These are phyloP conservation scores for Junonia oenone DNA, from an alignment of 2,888 invertebrate genomes.

Conservation along the genomic window DNA sequence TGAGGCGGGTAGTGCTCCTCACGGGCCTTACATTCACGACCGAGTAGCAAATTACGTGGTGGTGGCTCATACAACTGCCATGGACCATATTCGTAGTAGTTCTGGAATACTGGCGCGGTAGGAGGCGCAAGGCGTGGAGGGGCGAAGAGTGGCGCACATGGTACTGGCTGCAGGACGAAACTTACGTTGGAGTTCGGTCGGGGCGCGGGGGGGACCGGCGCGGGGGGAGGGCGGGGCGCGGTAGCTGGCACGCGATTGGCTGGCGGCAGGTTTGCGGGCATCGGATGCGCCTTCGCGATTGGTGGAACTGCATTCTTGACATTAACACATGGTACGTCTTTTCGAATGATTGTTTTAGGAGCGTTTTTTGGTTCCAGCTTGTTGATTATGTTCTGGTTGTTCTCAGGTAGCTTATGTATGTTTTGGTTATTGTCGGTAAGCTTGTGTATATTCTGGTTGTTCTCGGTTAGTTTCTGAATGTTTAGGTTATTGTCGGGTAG, in stretches of 20 bases:
- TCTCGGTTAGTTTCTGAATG: too few relatives aligned
- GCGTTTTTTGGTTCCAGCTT: constrained; percentile 35
- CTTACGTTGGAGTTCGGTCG: constrained; percentile 65
- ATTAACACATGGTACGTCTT: constrained; percentile 30
- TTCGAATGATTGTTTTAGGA: constrained; percentile 22
- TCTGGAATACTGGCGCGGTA: constrained; percentile 46
- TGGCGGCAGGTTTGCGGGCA: constrained; percentile 38
- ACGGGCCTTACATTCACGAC: constrained; percentile 51
- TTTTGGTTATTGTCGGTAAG: not conserved
- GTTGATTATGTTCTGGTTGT: constrained; percentile 25
- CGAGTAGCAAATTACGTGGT: constrained; percentile 38
- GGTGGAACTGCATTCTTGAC: constrained; percentile 38
- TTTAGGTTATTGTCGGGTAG: too few relatives aligned
- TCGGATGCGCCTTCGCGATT: constrained; percentile 42
- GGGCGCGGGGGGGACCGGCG: constrained; percentile 30
- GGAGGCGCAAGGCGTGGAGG: constrained; percentile 40
- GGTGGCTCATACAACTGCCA: constrained; percentile 69
- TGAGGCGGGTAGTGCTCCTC: constrained; percentile 49
- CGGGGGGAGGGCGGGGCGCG: constrained; percentile 28
- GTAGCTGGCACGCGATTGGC: constrained; percentile 33
- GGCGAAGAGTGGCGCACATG: constrained; percentile 40
- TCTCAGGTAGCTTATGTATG: constrained; percentile 2
- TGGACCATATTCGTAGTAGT: constrained; percentile 62
- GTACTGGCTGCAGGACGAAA: constrained; percentile 60
- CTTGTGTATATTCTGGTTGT: not conserved